Conservation (phyloP, 2,113 vertebrate genomes). For the Alethe castanea region DNA sequence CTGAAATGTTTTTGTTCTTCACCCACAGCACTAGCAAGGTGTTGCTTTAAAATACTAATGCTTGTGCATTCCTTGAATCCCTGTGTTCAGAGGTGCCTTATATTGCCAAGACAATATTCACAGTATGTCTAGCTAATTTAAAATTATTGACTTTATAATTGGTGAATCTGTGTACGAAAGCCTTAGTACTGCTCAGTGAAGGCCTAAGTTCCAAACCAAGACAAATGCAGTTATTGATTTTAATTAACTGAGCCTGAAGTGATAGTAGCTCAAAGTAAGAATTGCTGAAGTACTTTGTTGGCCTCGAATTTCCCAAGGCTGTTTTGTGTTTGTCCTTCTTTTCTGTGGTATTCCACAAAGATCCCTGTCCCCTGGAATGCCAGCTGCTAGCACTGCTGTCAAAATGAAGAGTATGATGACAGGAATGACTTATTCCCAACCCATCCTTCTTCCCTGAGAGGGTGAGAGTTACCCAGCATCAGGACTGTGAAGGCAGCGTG, state of each 20-base stretch:
- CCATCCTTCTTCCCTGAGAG: not conserved
- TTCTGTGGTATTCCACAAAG: not conserved
- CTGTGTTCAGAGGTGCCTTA: not conserved
- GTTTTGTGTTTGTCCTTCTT: not conserved
- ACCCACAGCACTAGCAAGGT: not conserved
- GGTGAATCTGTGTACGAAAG: constrained; percentile 17
- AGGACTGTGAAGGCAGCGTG: rapidly evolving
- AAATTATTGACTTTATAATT: constrained; percentile 35
- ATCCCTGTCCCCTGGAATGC: not conserved
- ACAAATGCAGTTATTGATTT: constrained; percentile 58
- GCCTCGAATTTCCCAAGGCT: not conserved
- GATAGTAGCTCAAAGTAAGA: not conserved
- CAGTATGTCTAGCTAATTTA: constrained; percentile 20
- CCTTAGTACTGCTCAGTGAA: not conserved
- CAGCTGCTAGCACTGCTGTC: not conserved
- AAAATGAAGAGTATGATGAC: not conserved
- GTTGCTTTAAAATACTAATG: not conserved
- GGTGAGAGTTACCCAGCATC: rapidly evolving
- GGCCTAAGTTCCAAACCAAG: constrained; percentile 38
- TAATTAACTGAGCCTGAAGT: constrained; percentile 26
- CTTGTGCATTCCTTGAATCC: not conserved
- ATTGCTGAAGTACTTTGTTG: not conserved
- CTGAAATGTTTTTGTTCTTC: not conserved
- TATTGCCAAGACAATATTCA: constrained; percentile 2
- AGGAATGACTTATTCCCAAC: not conserved